Evolutionary conservation across 2,797 vertebrate genomes (phyloP).

Genomic region (Lagorchestes hirsutus): DNA sequence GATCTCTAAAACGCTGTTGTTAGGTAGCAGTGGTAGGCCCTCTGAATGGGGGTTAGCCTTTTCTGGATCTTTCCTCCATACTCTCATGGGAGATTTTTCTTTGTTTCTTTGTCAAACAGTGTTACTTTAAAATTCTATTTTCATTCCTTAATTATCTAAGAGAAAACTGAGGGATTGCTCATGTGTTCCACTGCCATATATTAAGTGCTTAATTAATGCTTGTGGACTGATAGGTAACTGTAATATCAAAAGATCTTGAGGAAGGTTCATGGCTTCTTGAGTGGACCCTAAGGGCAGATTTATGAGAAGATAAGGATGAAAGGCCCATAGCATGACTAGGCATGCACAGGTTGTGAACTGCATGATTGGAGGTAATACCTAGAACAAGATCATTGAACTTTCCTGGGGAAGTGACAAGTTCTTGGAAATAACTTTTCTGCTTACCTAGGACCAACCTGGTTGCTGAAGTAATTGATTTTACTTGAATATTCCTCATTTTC

Average conservation of each 20-base stretch:
- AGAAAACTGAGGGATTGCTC: neutral
- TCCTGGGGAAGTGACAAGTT: neutral
- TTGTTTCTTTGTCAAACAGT: conserved; percentile 48
- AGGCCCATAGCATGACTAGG: no score
- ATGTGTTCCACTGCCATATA: neutral
- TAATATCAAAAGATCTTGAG: neutral
- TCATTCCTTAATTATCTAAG: neutral
- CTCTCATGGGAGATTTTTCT: neutral
- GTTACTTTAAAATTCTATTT: conserved; percentile 63
- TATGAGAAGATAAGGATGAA: no score
- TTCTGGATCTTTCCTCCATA: neutral
- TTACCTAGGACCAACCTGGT: neutral
- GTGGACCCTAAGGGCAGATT: no score
- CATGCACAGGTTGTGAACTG: neutral
- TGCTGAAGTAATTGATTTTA: neutral
- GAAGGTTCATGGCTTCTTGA: neutral
- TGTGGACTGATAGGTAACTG: neutral
- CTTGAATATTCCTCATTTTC: neutral
- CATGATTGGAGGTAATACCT: neutral
- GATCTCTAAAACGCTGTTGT: neutral
- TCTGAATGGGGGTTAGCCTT: conserved; percentile 22
- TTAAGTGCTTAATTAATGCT: neutral
- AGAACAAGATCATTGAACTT: neutral
- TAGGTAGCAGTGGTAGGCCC: neutral
- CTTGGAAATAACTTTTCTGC: neutral